Conservation (phyloP, 2,888 invertebrate genomes). For the Mythimna lalbum region DNA sequence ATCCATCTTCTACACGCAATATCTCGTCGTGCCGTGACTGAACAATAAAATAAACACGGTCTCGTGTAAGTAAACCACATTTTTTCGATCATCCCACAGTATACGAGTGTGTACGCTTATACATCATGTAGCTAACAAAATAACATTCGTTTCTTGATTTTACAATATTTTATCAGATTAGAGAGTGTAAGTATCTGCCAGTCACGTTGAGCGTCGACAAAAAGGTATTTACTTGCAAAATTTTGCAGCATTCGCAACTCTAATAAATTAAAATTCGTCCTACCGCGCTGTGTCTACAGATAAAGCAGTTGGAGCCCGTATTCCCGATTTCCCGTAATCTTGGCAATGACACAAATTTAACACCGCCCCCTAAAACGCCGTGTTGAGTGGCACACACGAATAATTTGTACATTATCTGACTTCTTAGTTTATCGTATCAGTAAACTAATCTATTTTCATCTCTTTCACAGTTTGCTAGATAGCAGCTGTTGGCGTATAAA, state of each 20-base stretch:
- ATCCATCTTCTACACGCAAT: background rate
- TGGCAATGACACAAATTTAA: slow-evolving; percentile 41
- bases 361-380: slow-evolving; percentile 11
- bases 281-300: background rate
- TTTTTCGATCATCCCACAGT: slow-evolving; percentile 1
- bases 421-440: slow-evolving; percentile 48
- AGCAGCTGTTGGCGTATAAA: slow-evolving; percentile 43
- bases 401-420: slow-evolving; percentile 40
- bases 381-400: slow-evolving; percentile 35
- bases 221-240: background rate
- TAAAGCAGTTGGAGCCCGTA: background rate
- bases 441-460: slow-evolving; percentile 54
- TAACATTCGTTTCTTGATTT: background rate
- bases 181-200: background rate
- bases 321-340: slow-evolving; percentile 14
- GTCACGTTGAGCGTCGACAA: background rate
- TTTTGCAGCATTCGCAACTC: background rate
- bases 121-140: background rate
- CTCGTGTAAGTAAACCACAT: slow-evolving; percentile 1
- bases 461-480: slow-evolving; percentile 44
- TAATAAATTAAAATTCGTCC: background rate
- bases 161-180: background rate
- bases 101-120: background rate
- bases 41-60: background rate
- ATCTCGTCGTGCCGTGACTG: no score